A percentile compares a stretch with the other conserved stretches of the same genome.
These are phyloP conservation scores for Gymnoscelis rufifasciata DNA, from an alignment of 2,888 invertebrate genomes.

Conservation along the genomic window DNA sequence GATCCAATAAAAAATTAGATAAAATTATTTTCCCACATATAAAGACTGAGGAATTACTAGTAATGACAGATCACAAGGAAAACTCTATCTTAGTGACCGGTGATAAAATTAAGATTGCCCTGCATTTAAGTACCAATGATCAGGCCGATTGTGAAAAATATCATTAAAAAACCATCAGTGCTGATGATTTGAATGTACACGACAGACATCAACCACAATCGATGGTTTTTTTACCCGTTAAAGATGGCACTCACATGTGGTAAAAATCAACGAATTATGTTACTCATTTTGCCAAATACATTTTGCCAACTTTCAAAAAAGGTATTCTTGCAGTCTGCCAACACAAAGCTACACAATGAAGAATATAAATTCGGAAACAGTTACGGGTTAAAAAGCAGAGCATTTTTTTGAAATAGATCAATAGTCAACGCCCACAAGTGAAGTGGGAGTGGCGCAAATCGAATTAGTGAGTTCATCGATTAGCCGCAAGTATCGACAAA, in stretches of 20 bases:
- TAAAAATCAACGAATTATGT: too few species aligned
- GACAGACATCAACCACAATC: conserved; percentile 73
- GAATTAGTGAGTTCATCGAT: conserved; percentile 75
- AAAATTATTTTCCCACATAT: conserved; percentile 26
- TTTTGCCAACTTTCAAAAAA: too few species aligned
- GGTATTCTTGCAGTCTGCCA: too few species aligned
- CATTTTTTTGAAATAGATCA: conserved; percentile 39
- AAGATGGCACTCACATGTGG: too few species aligned
- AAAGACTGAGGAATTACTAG: conserved; percentile 35
- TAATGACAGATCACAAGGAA: conserved; percentile 35
- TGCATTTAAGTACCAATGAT: conserved; percentile 72
- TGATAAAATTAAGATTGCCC: conserved; percentile 39
- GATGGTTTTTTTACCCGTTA: conserved; percentile 69
- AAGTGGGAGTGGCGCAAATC: conserved; percentile 71
- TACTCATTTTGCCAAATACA: too few species aligned
- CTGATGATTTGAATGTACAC: conserved; percentile 72
- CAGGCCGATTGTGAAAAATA: conserved; percentile 78
- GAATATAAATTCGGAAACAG: neutral
- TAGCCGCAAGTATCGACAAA: conserved; percentile 70
- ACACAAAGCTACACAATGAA: too few species aligned
- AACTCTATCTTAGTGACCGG: conserved; percentile 30
- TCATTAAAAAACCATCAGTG: conserved; percentile 80
- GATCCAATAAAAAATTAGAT: neutral
- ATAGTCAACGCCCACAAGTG: conserved; percentile 69
- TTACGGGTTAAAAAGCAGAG: neutral